Percentiles rank a stretch among this genome's conserved stretches.
phyloP scores from a whole-genome alignment of 2,113 vertebrate species.

The Siniperca chuatsi region DNA sequence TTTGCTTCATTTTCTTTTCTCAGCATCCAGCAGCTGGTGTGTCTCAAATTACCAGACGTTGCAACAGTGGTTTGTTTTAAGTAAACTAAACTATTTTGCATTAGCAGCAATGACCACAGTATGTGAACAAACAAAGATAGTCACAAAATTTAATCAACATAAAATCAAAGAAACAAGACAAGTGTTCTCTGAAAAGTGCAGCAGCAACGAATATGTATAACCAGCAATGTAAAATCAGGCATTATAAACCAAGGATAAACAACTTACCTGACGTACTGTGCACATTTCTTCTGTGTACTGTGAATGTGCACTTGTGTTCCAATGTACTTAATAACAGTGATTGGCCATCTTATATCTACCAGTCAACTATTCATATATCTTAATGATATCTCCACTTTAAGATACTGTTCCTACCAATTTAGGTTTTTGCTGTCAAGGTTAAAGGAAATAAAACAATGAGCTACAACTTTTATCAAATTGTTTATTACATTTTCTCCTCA shows the following conservation, averaged over 20 bases:
- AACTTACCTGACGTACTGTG: neutral
- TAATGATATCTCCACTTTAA: slow-evolving; percentile 16
- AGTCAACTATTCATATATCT: neutral
- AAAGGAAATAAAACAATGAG: neutral
- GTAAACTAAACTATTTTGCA: slow-evolving; percentile 9
- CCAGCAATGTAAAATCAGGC: neutral
- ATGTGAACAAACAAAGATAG: neutral
- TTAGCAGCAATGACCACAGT: neutral
- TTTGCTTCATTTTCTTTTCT: neutral
- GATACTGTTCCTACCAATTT: neutral
- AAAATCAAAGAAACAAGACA: slow-evolving; percentile 3
- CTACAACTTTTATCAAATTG: neutral
- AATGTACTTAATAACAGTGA: neutral
- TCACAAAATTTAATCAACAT: neutral
- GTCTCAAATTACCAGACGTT: neutral
- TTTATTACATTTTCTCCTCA: neutral
- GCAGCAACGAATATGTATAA: neutral
- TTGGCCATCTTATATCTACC: neutral
- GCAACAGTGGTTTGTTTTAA: neutral
- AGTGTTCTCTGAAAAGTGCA: neutral
- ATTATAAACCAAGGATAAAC: slow-evolving; percentile 5
- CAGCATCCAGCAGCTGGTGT: neutral
- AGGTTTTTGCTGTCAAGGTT: neutral
- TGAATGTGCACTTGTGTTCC: neutral
- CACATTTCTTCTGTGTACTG: neutral